Conservation (phyloP, 2,113 vertebrate genomes). For the Notechis scutatus region DNA sequence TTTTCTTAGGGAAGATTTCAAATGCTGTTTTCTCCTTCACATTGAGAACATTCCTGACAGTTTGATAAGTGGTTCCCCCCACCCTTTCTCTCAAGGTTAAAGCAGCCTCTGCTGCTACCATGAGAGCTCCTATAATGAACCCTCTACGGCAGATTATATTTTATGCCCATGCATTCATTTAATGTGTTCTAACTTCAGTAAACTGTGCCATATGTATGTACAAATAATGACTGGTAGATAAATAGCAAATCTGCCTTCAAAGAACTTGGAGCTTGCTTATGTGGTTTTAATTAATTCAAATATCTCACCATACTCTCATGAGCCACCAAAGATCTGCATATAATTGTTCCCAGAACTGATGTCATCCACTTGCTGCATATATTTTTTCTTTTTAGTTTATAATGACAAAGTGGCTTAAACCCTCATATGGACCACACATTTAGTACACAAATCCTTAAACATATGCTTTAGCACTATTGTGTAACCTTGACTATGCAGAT, state of each 20-base stretch:
- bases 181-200: neutral
- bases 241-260: neutral
- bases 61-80: neutral
- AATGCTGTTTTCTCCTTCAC: conserved; percentile 27
- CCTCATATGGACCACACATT: neutral
- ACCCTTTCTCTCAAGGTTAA: conserved; percentile 23
- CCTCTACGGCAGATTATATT: conserved; percentile 39
- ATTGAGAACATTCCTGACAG: conserved; percentile 20
- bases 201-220: conserved; percentile 15
- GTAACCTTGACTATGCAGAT: neutral
- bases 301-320: neutral
- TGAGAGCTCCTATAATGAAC: conserved; percentile 25
- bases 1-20: conserved; percentile 20
- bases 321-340: neutral
- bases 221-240: conserved; percentile 18
- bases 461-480: neutral
- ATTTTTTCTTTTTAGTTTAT: neutral
- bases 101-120: conserved; percentile 11
- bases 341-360: neutral
- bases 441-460: neutral
- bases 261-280: neutral
- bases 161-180: conserved; percentile 16
- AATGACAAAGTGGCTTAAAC: neutral
- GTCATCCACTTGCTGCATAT: neutral
- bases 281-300: conserved; percentile 15